A percentile compares a stretch with the other conserved stretches of the same genome.
Conservation (phyloP, 2,888 invertebrate genomes). For the Melieria picta region DNA sequence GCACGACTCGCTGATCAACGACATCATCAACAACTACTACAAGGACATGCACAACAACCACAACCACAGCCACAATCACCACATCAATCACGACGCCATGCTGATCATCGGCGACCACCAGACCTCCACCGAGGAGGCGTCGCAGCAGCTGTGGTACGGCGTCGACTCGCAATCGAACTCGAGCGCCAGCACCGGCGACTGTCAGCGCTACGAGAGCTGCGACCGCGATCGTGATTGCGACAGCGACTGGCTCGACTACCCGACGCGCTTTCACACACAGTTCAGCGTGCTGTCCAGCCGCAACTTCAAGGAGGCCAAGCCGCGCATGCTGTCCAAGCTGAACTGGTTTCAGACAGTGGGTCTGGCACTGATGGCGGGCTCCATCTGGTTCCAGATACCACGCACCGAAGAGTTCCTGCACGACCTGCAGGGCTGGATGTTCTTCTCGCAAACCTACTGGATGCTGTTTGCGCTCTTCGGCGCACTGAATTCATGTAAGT, state of each 20-base stretch:
- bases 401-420: constrained; percentile 78
- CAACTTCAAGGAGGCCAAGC: constrained; percentile 79
- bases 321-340: constrained; percentile 79
- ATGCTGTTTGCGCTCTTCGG: constrained; percentile 83
- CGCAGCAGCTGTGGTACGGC: constrained; percentile 74
- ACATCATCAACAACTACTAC: constrained; percentile 59
- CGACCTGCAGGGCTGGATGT: constrained; percentile 86
- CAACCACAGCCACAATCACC: constrained; percentile 46
- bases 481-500: constrained; percentile 80
- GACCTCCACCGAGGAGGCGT: constrained; percentile 59
- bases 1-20: constrained; percentile 57
- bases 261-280: constrained; percentile 83
- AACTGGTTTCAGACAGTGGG: constrained; percentile 82
- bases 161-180: constrained; percentile 75
- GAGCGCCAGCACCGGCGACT: constrained; percentile 68
- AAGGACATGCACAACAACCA: constrained; percentile 49
- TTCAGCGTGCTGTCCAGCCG: constrained; percentile 79
- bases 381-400: constrained; percentile 83
- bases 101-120: constrained; percentile 41
- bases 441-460: constrained; percentile 85
- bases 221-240: constrained; percentile 10
- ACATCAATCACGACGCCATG: constrained; percentile 40
- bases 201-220: constrained; percentile 62
- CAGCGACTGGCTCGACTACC: constrained; percentile 76
- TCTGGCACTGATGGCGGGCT: constrained; percentile 76